A percentile compares a stretch with the other conserved stretches of the same genome.
Evolutionary conservation across 2,797 vertebrate genomes (phyloP).

Genomic region (Oreonectes daqikongensis): DNA sequence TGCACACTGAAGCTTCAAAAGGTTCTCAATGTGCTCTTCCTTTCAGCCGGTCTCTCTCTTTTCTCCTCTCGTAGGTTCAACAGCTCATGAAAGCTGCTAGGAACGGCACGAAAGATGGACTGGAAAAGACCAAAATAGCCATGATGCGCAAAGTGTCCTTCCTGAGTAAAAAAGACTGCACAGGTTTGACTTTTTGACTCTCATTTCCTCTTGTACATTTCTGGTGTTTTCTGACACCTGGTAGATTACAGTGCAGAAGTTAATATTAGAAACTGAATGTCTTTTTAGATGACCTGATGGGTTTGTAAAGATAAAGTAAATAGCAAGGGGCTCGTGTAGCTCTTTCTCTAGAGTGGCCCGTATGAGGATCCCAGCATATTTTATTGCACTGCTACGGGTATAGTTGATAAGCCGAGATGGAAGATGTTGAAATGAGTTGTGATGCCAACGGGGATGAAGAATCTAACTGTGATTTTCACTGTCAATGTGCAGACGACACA

Average conservation of each 20-base stretch:
- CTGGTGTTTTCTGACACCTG: constrained; percentile 58
- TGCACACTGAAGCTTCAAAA: constrained; percentile 26
- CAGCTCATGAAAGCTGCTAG: constrained; percentile 90
- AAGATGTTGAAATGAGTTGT: not conserved
- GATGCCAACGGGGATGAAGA: not conserved
- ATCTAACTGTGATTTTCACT: constrained; percentile 12
- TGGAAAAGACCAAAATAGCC: constrained; percentile 87
- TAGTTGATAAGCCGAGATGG: constrained; percentile 13
- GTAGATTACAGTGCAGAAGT: constrained; percentile 15
- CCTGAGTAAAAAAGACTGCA: constrained; percentile 82
- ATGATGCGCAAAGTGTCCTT: constrained; percentile 89
- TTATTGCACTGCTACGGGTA: not conserved
- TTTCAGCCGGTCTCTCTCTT: constrained; percentile 11
- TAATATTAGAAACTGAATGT: not conserved
- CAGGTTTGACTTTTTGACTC: constrained; percentile 70
- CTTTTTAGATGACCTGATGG: not conserved
- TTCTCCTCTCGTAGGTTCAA: constrained; percentile 79
- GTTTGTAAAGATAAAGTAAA: not conserved
- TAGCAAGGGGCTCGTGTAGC: not conserved
- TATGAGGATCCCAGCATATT: not conserved
- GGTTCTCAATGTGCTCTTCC: not conserved
- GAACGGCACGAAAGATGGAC: constrained; percentile 85
- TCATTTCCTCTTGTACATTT: constrained; percentile 13
- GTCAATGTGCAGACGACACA: constrained; percentile 63
- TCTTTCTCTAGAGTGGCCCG: not conserved